Evolutionary conservation across 2,113 vertebrate genomes (phyloP), one percentile per base, ranked within the genome.

Genomic region (Hemicordylus capensis): DNA sequence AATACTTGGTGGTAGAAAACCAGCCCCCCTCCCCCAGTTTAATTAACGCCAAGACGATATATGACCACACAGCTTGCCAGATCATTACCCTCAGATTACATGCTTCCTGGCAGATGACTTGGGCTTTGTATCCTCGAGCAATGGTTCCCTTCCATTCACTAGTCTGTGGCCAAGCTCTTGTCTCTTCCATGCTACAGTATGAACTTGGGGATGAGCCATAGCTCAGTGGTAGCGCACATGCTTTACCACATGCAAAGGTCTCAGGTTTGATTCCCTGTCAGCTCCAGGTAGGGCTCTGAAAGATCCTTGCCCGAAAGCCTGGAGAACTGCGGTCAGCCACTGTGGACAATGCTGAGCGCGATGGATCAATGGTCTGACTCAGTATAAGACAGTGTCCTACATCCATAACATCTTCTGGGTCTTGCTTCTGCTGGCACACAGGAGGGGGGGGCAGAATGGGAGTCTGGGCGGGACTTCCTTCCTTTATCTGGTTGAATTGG

Each of bases 1-100:
- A 85, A 63, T 73, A 15, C 67, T 85, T 85, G 44, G 56, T 72
- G 48, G 63, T 76, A 67, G 14, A 61, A 58, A 85, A 63, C 42
- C 14, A 73, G 24, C 24, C n/a, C 44, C 42, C 15, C 42, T 31
- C n/a, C 44, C 42, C 15, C 42, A 34, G 11, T 39, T 80, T 85
- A 80, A 80, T 85, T 51, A 85, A 69, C n/a, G 63, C 19, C 67
- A 63, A 39, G 44, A 63, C 42, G 37, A 11, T 28, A 28, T 59
- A 26, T 6, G 54, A 46, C 37, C 56, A 39, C 56, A 39, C 69
- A n/a, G 56, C 17, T 37, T 39, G 69, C 67, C 54, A 79, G 84
- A 72, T 59, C 54, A 72, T 78, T 51, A 48, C 39, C 22, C 61
- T 66, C 51, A 48, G 70, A 59, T 31, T 44, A 17, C 12, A 44